Evolutionary conservation across 2,113 vertebrate species (phyloP).

Genomic region (Phrynosoma blainvillii): DNA sequence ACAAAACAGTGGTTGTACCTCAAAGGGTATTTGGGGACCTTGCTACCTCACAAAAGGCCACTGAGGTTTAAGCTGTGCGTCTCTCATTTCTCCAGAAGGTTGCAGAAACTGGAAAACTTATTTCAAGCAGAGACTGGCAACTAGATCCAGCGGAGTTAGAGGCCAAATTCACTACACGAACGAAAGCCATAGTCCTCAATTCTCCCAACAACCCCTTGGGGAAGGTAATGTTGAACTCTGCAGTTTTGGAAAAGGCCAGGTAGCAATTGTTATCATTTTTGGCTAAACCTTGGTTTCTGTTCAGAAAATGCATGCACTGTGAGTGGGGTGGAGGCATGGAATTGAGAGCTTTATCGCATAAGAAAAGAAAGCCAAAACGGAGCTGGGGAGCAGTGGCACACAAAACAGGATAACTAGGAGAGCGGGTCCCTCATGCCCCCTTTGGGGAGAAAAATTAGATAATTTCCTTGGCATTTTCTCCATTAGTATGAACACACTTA

Average conservation of each 20-base stretch:
- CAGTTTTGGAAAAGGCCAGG: not conserved
- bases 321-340: too few species aligned
- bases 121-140: slow-evolving; percentile 86
- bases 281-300: too few species aligned
- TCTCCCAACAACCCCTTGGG: slow-evolving; percentile 96
- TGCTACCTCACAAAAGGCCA: not conserved
- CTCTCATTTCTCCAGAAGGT: slow-evolving; percentile 70
- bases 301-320: too few species aligned
- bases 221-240: slow-evolving; percentile 79
- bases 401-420: too few species aligned
- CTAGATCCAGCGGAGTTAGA: slow-evolving; percentile 86
- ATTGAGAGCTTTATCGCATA: too few species aligned
- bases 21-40: not conserved
- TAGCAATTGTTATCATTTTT: too few species aligned
- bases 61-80: not conserved
- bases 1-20: not conserved
- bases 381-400: too few species aligned
- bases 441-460: too few species aligned
- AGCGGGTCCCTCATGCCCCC: too few species aligned
- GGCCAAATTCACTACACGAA: slow-evolving; percentile 85
- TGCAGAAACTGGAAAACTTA: slow-evolving; percentile 55
- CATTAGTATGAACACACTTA: too few species aligned
- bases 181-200: slow-evolving; percentile 92
- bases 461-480: too few species aligned
- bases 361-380: too few species aligned